Evolutionary conservation across 30 jellyfish, hydroid and myxozoan genomes (phyloP), one percentile per base, ranked within the genome.

Genomic region (Cassiopea andromeda): DNA sequence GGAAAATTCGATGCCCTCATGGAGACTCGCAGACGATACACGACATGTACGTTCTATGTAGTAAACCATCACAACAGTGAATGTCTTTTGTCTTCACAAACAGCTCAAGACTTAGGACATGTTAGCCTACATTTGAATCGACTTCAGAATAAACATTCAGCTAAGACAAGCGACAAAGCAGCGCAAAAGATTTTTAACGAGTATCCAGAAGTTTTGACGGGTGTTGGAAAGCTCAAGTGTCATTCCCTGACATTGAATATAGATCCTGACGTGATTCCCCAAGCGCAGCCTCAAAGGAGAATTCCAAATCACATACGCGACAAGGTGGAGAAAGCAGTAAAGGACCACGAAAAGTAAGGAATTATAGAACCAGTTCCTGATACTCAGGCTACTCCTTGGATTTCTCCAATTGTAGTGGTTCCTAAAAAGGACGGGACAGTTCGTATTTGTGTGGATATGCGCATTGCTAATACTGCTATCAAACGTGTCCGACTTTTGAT

Each of bases 401-500:
- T 90, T 27, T 78, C 86, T 16, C 94, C 97, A 58, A 45, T 90
- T 2, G 97, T 74, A 6, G 50, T 50, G 1, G 94, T 84, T 10
- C 94, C 97, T 2, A 90, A 90, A 79, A 83, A 83, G 73, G 94
- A 90, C 69, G 81, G 89, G 45, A 44, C 45, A 5, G 82, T 90
- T 7, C 94, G 97, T 4, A 67, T 90, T n/a, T 90, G 97, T 78
- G 94, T 90, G 48, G 97, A 90, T 44, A 90, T 90, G 97, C 85
- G 94, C 10, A 78, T 75, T 0, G 93, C 94, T 12, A 90, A 90
- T 80, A 58, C 67, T 1, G 97, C 97, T 38, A 90, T 90, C n/a
- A 60, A 78, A 57, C 57, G 97, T 15, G 91, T 57, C 67, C 91
- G 92, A 6, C 92, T 50, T 61, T 71, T 71, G 49, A 84, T 72